Percentiles rank a stretch among this genome's conserved stretches.
These are phyloP conservation scores for Xestia c-nigrum DNA, from an alignment of 2,888 invertebrate species.

Conservation along the genomic window DNA sequence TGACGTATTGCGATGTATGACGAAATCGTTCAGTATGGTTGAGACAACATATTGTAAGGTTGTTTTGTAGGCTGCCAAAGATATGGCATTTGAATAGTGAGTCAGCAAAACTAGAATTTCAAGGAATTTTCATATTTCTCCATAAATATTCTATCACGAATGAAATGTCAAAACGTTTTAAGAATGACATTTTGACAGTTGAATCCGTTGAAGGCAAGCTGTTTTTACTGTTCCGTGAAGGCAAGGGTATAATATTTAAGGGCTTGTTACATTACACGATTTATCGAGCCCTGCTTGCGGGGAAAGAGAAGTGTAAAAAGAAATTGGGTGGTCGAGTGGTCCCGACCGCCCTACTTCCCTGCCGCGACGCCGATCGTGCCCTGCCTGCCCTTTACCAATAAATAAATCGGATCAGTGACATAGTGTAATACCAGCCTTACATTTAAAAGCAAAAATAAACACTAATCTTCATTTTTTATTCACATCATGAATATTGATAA, in stretches of 20 bases:
- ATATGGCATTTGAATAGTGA: conserved; percentile 54
- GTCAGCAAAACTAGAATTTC: conserved; percentile 63
- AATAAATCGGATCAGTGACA: neutral
- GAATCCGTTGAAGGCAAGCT: conserved; percentile 12
- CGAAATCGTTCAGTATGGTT: conserved; percentile 68
- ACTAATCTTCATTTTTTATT: no score
- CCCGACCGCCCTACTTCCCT: no score
- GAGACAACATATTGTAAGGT: conserved; percentile 62
- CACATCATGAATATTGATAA: no score
- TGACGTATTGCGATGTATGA: conserved; percentile 77
- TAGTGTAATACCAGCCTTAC: neutral
- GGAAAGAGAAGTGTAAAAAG: no score
- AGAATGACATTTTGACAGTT: conserved; percentile 22
- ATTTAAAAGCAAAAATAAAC: no score
- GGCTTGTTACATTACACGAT: no score
- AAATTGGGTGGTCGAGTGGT: no score
- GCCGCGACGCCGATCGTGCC: no score
- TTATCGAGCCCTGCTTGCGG: no score
- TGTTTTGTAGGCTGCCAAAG: conserved; percentile 36
- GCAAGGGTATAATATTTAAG: neutral
- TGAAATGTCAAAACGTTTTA: conserved; percentile 52
- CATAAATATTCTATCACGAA: conserved; percentile 44
- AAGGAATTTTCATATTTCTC: conserved; percentile 59
- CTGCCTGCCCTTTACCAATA: no score
- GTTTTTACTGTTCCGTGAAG: no score